Evolutionary conservation across 2,888 invertebrate genomes (phyloP), one percentile per base, ranked within the genome.

Genomic region (Neria commutata): DNA sequence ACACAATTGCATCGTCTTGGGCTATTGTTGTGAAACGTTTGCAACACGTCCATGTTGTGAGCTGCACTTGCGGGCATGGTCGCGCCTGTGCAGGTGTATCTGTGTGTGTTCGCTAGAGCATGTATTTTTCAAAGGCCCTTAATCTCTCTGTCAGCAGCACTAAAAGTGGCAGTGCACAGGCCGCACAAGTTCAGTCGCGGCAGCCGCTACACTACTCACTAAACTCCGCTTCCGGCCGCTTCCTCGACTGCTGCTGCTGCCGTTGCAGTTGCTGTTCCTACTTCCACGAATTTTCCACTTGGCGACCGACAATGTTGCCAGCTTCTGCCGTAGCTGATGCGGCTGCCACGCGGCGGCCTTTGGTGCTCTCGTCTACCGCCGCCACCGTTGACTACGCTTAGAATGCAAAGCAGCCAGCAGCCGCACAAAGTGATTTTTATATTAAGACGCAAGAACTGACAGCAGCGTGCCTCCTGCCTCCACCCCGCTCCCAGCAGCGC

Each of bases 361-460:
- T n/a, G n/a, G n/a, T n/a, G n/a, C n/a, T n/a, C n/a, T 14, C 11
- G 37, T 37, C 45, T 64, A 58, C 56, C 54, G 45, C 25, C 49
- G 49, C 51, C 50, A 62, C 34, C 60, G 33, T 24, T 34, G 33
- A 45, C 48, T 45, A 60, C 73, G 72, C 65, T 72, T 73, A 73
- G 72, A 72, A 72, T 72, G 72, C 72, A 73, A 72, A 73, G 67
- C 72, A 72, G 72, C 68, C 69, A 68, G 63, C 70, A 72, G 72
- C n/a, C 73, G 70, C 73, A 72, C 72, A 72, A 72, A 72, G 72
- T 72, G 72, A 72, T 72, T 72, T 72, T 72, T 72, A 73, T 72
- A 72, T 72, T 72, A 72, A 72, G 73, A 70, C 73, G 67, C 71
- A 72, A 73, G 72, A 70, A 68, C 51, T 24, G 47, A 25, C 46